Percentiles rank a stretch among this genome's conserved stretches.
phyloP scores from a whole-genome alignment of 2,797 vertebrate genomes.

The Lepilemur ruficaudatus region DNA sequence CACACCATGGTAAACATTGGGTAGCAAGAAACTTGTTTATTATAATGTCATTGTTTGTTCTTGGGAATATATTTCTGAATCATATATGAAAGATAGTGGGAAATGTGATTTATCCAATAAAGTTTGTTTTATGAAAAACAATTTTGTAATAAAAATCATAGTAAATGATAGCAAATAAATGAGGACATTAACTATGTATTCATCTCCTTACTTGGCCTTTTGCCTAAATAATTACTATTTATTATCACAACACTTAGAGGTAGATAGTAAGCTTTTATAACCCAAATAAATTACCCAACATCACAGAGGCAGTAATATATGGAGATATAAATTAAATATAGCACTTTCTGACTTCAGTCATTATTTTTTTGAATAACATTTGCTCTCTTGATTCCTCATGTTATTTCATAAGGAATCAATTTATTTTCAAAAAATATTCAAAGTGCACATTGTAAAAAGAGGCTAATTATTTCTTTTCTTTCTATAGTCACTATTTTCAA shows the following conservation, averaged over 20 bases:
- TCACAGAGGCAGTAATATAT: neutral
- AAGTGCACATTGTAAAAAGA: neutral
- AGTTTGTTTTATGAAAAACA: neutral
- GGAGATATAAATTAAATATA: neutral
- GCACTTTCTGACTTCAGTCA: neutral
- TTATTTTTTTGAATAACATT: neutral
- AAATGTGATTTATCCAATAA: neutral
- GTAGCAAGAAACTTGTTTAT: neutral
- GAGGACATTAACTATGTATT: neutral
- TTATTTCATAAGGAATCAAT: neutral
- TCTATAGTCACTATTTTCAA: neutral
- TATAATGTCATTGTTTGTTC: neutral
- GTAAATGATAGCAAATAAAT: neutral
- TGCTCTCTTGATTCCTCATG: neutral
- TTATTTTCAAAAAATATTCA: neutral
- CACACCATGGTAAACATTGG: neutral
- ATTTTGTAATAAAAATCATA: neutral
- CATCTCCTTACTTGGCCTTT: neutral
- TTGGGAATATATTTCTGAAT: neutral
- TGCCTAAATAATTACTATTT: neutral
- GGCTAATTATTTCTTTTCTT: neutral
- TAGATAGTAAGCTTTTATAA: neutral
- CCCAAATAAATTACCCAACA: neutral
- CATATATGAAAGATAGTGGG: neutral
- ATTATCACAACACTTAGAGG: neutral